Evolutionary conservation across 2,113 vertebrate species (phyloP).

Genomic region (Baryphthengus martii): DNA sequence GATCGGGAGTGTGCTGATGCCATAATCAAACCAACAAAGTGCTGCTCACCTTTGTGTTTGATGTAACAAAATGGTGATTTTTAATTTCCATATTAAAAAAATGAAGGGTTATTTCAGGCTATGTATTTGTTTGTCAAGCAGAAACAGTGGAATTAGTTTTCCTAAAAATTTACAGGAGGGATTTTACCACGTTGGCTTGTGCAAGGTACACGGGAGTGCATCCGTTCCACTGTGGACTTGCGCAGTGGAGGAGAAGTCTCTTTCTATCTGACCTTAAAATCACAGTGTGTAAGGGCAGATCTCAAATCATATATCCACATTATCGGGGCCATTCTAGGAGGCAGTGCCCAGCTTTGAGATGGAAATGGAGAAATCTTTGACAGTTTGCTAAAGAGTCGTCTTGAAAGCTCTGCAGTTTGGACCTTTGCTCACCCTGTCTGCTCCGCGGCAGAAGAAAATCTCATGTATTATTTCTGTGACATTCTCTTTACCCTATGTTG

Average conservation of each 20-base stretch:
- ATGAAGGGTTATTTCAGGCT: neutral
- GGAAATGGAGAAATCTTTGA: neutral
- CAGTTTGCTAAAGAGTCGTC: neutral
- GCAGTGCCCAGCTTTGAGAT: neutral
- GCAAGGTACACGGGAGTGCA: neutral
- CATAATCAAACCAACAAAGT: neutral
- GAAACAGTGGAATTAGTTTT: neutral
- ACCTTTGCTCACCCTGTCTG: neutral
- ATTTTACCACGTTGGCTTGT: neutral
- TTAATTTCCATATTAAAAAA: neutral
- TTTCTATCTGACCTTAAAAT: neutral
- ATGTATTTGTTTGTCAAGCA: neutral
- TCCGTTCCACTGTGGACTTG: neutral
- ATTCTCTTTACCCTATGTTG: neutral
- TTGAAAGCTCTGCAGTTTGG: neutral
- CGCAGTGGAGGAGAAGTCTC: neutral
- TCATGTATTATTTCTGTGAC: fast-evolving
- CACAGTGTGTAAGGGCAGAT: neutral
- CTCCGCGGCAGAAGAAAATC: neutral
- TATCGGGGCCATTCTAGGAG: neutral
- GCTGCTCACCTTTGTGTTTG: neutral
- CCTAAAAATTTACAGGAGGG: neutral
- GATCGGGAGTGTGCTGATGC: too few species aligned
- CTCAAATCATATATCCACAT: neutral
- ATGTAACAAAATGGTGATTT: neutral